Conservation (phyloP, 92 coral and sea anemone species). For the Galaxea fascicularis region DNA sequence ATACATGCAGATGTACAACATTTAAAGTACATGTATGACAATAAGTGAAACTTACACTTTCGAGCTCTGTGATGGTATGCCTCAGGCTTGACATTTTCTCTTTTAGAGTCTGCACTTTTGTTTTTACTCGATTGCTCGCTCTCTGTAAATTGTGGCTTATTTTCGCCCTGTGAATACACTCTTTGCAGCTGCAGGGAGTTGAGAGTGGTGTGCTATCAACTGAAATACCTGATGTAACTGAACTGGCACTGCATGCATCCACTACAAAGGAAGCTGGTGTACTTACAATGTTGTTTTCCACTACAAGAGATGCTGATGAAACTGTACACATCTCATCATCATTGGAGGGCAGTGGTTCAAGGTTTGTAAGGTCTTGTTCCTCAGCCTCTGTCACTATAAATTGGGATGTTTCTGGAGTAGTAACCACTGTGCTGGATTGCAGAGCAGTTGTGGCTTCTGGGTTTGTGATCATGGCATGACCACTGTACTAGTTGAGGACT, state of each 20-base stretch:
- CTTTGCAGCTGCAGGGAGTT: slow-evolving; percentile 8
- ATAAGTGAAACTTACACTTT: slow-evolving; percentile 19
- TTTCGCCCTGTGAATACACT: neutral
- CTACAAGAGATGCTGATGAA: no score
- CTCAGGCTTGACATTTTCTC: no score
- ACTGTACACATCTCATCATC: neutral
- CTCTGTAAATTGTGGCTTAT: neutral
- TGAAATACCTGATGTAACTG: neutral
- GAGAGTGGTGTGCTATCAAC: slow-evolving; percentile 10
- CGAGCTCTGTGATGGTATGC: slow-evolving; percentile 38
- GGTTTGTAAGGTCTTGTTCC: slow-evolving; percentile 4
- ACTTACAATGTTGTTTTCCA: neutral
- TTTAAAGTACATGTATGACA: neutral
- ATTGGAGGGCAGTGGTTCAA: no score
- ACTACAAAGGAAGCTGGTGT: slow-evolving; percentile 13
- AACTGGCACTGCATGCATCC: neutral
- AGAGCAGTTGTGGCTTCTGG: neutral
- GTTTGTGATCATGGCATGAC: no score
- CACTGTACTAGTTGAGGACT: slow-evolving; percentile 5
- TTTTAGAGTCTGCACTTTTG: neutral
- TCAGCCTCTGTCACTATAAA: neutral
- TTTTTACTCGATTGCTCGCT: no score
- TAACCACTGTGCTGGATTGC: no score
- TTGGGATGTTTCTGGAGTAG: no score
- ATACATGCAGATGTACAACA: neutral